Evolutionary conservation across 37 sponge, comb jelly and placozoan genomes (phyloP), one percentile per base, ranked within the genome.

Genomic region (Halichondria panicea): DNA sequence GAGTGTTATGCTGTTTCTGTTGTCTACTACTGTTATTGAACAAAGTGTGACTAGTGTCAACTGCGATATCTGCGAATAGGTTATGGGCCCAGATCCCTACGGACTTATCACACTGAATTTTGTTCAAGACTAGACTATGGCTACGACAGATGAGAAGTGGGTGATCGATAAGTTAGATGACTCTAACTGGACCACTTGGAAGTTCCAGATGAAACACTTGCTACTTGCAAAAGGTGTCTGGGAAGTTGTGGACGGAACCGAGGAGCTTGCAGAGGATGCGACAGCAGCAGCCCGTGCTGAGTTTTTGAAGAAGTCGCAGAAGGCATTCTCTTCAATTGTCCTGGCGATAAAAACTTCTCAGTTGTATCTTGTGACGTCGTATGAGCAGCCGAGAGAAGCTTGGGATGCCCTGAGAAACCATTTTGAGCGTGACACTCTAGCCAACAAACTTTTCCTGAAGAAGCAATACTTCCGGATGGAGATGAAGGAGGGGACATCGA

Each of bases 131-230:
- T n/a, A n/a, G n/a, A n/a, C n/a, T n/a, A n/a, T n/a, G n/a, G n/a
- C n/a, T n/a, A n/a, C n/a, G n/a, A n/a, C n/a, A n/a, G n/a, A n/a
- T n/a, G n/a, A n/a, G n/a, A n/a, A n/a, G n/a, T n/a, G n/a, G n/a
- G n/a, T n/a, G n/a, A n/a, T n/a, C n/a, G n/a, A n/a, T n/a, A n/a
- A n/a, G n/a, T n/a, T n/a, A n/a, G n/a, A n/a, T n/a, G n/a, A n/a
- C n/a, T n/a, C n/a, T 48, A 81, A 81, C 53, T 71, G 76, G 87
- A 73, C 32, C 45, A 79, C 80, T 21, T 86, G 80, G 87, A 86
- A 79, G 70, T 86, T 86, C 44, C 80, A 86, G 56, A 68, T 86
- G 66, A 40, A 52, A 7, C 80, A 71, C 42, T 37, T 74, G 45
- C 38, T 85, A 44, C 9, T 78, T 35, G 79, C 80, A 38, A 86